These are phyloP conservation scores for Toxonevra muliebris DNA, from an alignment of 2,888 invertebrate genomes.

Conservation along the genomic window DNA sequence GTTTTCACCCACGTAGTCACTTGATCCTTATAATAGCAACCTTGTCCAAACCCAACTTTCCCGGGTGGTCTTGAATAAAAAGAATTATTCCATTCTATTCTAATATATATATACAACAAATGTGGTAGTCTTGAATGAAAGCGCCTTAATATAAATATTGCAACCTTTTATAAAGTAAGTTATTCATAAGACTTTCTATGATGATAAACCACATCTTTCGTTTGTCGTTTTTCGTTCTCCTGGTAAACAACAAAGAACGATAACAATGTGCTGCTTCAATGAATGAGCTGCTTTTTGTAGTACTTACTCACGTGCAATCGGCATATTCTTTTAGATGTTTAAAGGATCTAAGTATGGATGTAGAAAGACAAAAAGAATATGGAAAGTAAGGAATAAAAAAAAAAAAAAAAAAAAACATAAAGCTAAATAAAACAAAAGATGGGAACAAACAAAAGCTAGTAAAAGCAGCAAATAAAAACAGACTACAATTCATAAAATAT, in stretches of 20 bases:
- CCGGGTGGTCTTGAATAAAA: no score
- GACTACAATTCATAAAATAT: conserved; percentile 15
- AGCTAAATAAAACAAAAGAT: conserved; percentile 7
- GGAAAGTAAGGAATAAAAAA: background rate
- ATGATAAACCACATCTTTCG: conserved; percentile 1
- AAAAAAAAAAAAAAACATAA: conserved; percentile 11
- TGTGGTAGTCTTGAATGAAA: no score
- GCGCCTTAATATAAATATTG: no score
- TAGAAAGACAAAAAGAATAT: background rate
- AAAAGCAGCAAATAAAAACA: background rate
- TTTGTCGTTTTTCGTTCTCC: no score
- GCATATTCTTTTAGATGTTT: conserved; percentile 29
- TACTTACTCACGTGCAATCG: conserved; percentile 29
- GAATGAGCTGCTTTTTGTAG: no score
- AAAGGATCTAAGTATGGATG: conserved; percentile 15
- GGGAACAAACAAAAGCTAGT: background rate
- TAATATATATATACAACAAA: no score
- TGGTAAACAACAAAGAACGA: background rate
- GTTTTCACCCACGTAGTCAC: no score
- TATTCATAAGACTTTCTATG: background rate
- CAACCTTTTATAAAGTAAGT: no score
- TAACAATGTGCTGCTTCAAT: background rate
- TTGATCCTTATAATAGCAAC: no score
- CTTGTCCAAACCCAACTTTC: no score
- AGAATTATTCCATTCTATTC: no score